Conservation (phyloP, 2,888 invertebrate species). For the Orthosia incerta region DNA sequence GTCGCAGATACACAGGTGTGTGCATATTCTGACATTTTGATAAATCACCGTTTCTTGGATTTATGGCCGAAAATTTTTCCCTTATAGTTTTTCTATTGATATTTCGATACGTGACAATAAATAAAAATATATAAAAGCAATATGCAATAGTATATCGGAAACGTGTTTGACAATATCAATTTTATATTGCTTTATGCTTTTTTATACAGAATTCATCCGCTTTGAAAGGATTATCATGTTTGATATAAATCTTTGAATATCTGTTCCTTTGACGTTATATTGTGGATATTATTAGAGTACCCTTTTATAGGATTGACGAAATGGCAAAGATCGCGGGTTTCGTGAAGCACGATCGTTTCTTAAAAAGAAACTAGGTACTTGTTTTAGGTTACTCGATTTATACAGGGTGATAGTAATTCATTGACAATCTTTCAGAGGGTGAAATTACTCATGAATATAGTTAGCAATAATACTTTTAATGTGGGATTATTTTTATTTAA, state of each 20-base stretch:
- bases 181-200: constrained; percentile 32
- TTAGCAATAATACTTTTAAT: no score
- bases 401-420: background rate
- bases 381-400: background rate
- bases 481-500: no score
- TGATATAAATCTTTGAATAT: constrained; percentile 32
- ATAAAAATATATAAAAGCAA: constrained; percentile 59
- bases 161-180: constrained; percentile 33
- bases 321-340: constrained; percentile 2
- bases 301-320: constrained; percentile 23
- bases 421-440: background rate
- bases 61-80: constrained; percentile 67
- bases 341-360: background rate
- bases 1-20: constrained; percentile 76
- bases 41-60: constrained; percentile 74
- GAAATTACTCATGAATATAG: background rate
- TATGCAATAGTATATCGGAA: constrained; percentile 16
- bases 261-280: constrained; percentile 24
- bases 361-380: background rate
- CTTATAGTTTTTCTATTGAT: constrained; percentile 75
- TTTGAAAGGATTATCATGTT: constrained; percentile 52
- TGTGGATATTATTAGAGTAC: constrained; percentile 22
- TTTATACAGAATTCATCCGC: constrained; percentile 27
- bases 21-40: constrained; percentile 80
- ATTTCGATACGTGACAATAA: constrained; percentile 68